Evolutionary conservation across 2,888 invertebrate genomes (phyloP), one percentile per base, ranked within the genome.

Genomic region (Fissipunctia ypsillon): DNA sequence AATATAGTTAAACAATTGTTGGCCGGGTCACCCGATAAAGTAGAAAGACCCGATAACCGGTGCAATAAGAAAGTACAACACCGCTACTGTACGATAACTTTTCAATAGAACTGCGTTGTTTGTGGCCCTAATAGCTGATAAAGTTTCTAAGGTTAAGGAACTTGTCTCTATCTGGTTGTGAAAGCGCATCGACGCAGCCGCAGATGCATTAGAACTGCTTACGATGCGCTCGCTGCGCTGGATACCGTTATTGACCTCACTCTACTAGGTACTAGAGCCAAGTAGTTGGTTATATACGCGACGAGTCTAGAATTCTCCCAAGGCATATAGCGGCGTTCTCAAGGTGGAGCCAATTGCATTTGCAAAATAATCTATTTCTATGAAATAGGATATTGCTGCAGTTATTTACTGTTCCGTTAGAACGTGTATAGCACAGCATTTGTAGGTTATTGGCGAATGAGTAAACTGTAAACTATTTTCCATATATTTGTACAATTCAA

Each of bases 1-100:
- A 89, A 76, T 87, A 87, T 86, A 87, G 84, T 88, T 83, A 86
- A 90, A 90, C 90, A 91, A 92, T 91, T 85, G 87, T 85, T 91
- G 91, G 90, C 88, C 91, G 89, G 94, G 94, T 95, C 95, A 93
- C 90, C 89, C 90, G 95, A 95, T 95, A 95, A 94, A 88, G 89
- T 87, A 87, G 78, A 88, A 90, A 88, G 87, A 88, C 78, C 70
- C 91, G 94, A 95, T 95, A 95, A 94, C 90, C 80, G 89, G 76
- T 94, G 94, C 94, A 94, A 92, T 91, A 90, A 88, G 89, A 91
- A 91, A 88, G 89, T 89, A 90, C 85, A 88, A 89, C 84, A 81
- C 76, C 86, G 88, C 92, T 90, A 91, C 91, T 89, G 90, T 90
- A 78, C 83, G 89, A 90, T 90, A 92, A 88, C 68, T 78, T 84